Conservation (phyloP, 2,113 vertebrate genomes). For the Leptosomus discolor region DNA sequence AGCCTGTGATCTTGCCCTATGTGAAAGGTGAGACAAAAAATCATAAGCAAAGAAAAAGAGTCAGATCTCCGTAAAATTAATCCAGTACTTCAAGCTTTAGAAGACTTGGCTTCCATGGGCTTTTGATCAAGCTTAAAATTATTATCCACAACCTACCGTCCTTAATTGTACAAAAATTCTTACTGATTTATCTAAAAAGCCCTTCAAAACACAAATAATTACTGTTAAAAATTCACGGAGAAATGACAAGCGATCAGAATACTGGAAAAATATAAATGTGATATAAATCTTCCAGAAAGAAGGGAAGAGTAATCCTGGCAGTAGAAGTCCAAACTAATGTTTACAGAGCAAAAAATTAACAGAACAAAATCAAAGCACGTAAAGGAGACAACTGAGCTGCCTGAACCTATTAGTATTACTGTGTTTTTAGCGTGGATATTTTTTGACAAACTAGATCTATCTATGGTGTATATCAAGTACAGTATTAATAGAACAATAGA, state of each 20-base stretch:
- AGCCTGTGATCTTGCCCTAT: not conserved
- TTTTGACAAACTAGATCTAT: conserved; percentile 33
- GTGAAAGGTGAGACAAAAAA: conserved; percentile 26
- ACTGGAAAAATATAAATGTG: not conserved
- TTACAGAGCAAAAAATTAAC: conserved; percentile 40
- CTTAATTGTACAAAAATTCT: conserved; percentile 19
- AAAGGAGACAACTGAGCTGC: conserved; percentile 28
- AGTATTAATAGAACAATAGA: conserved; percentile 49
- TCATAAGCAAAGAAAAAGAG: not conserved
- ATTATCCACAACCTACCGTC: conserved; percentile 1
- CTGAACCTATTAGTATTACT: conserved; percentile 23
- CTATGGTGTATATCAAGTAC: not conserved
- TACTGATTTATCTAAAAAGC: conserved; percentile 17
- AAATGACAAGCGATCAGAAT: not conserved
- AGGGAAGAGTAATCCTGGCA: not conserved
- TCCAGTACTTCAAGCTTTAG: conserved; percentile 32
- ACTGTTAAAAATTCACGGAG: conserved; percentile 20
- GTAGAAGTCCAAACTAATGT: not conserved
- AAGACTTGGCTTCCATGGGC: conserved; percentile 34
- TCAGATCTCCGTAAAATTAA: conserved; percentile 21
- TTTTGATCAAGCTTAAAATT: conserved; percentile 54
- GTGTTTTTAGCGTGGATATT: not conserved
- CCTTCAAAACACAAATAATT: conserved; percentile 33
- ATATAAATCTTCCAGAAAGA: conserved; percentile 15
- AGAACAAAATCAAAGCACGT: conserved; percentile 20